Conservation (phyloP, 1,140 invertebrate genomes). For the Pogonomyrmex barbatus region DNA sequence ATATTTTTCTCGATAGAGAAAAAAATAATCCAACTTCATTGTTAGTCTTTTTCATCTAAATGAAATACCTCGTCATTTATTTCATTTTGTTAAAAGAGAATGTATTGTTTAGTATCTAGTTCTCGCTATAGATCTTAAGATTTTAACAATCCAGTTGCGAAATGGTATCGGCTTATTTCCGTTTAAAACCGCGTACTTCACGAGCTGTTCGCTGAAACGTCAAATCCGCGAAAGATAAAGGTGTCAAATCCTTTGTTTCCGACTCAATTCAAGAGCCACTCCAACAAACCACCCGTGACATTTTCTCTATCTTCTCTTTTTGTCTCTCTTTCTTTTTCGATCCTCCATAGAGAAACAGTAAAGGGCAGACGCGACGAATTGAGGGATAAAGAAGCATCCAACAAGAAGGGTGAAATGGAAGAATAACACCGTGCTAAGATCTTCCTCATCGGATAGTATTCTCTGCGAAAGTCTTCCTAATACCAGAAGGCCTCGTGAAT, state of each 20-base stretch:
- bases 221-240: constrained; percentile 73
- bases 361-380: constrained; percentile 15
- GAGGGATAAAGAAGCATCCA: constrained; percentile 52
- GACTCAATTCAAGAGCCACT: constrained; percentile 61
- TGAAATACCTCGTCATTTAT: neutral
- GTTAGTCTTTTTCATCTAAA: constrained; percentile 20
- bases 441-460: constrained; percentile 48
- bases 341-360: neutral
- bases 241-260: constrained; percentile 79
- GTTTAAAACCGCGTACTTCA: constrained; percentile 15
- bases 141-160: constrained; percentile 8
- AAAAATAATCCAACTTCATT: constrained; percentile 3
- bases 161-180: neutral
- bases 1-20: neutral
- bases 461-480: constrained; percentile 68
- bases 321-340: constrained; percentile 7
- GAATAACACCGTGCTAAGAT: constrained; percentile 44
- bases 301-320: constrained; percentile 1
- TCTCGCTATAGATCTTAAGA: neutral
- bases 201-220: neutral
- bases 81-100: constrained; percentile 19
- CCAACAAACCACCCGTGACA: constrained; percentile 51
- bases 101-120: constrained; percentile 17
- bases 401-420: constrained; percentile 42
- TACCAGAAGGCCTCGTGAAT: constrained; percentile 75